Base-by-base conservation (phyloP, 2,888 invertebrate genomes). In the Drosophila conformis region DNA sequence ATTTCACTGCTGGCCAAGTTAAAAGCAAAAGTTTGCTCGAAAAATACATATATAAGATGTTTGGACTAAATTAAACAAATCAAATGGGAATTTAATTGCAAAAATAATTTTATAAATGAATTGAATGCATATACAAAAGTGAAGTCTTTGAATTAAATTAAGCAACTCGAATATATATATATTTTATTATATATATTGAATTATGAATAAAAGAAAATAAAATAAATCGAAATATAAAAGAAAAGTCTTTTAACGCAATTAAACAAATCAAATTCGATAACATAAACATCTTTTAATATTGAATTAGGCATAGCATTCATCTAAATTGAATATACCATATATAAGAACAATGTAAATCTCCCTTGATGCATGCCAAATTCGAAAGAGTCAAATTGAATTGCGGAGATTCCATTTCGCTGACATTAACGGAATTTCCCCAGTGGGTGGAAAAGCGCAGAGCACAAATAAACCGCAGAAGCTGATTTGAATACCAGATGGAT, bases 401-500 rank as follows among this genome's bases (percentile, higher is more conserved):
- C 15, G 18, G 36, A 65, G 62, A 75, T 62, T 46, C 60, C 38
- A 21, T 56, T 42, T 59, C 18, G 10, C 3, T 62, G 61, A 69
- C 60, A 63, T 59, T 51, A 52, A 53, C 25, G 42, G 58, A 70
- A 79, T 75, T 75, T 75, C 71, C 62, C 67, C 42, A 48, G 48
- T 36, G 70, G 1, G 21, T 27, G 18, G 49, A 21, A 21, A 10
- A 42, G 25, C 31, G 57, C 56, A 54, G 57, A 40, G 53, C 13
- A 18, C 38, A 53, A 53, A 56, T 36, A 58, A 35, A 29, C 46
- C n/a, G 29, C 66, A 56, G 33, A 25, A 46, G 25, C 46, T 59
- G 58, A 53, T 25, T 7, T 10, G 56, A 38, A 49, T 60, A 46
- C 21, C n/a, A 71, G 65, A 80, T 71, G 71, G 80, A 76, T 78